Conservation (phyloP, 2,113 vertebrate genomes). For the Xiphophorus couchianus region DNA sequence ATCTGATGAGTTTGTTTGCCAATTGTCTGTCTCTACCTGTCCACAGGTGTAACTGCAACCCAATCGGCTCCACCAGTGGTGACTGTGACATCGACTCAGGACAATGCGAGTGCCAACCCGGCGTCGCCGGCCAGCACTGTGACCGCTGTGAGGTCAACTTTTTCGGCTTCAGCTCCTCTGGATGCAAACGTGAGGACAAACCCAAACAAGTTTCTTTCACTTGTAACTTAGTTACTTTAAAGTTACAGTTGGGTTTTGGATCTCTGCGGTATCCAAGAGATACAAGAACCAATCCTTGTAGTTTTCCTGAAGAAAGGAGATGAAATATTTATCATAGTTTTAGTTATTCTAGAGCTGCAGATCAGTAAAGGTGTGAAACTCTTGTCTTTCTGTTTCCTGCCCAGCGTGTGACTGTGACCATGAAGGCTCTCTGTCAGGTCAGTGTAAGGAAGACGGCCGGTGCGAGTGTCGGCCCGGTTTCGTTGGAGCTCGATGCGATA, state of each 20-base stretch:
- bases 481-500: slow-evolving; percentile 92
- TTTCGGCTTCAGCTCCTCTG: slow-evolving; percentile 91
- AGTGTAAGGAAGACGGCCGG: slow-evolving; percentile 88
- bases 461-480: slow-evolving; percentile 93
- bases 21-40: accelerated
- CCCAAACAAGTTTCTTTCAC: no score
- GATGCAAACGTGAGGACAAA: slow-evolving; percentile 93
- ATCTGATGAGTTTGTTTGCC: no score
- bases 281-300: background rate
- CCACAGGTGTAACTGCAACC: slow-evolving; percentile 89
- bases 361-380: no score
- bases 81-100: slow-evolving; percentile 90
- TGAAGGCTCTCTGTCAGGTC: slow-evolving; percentile 87
- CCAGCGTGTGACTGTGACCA: slow-evolving; percentile 95
- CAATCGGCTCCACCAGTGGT: slow-evolving; percentile 90
- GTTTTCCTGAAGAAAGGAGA: background rate
- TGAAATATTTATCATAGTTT: no score
- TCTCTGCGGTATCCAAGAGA: background rate
- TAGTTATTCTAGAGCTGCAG: background rate
- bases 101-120: slow-evolving; percentile 97
- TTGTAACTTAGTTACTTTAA: background rate
- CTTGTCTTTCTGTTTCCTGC: background rate
- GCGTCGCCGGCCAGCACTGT: slow-evolving; percentile 86
- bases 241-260: no score
- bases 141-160: slow-evolving; percentile 91